Evolutionary conservation across 2,888 invertebrate species (phyloP).

Genomic region (Smittia aterrima): DNA sequence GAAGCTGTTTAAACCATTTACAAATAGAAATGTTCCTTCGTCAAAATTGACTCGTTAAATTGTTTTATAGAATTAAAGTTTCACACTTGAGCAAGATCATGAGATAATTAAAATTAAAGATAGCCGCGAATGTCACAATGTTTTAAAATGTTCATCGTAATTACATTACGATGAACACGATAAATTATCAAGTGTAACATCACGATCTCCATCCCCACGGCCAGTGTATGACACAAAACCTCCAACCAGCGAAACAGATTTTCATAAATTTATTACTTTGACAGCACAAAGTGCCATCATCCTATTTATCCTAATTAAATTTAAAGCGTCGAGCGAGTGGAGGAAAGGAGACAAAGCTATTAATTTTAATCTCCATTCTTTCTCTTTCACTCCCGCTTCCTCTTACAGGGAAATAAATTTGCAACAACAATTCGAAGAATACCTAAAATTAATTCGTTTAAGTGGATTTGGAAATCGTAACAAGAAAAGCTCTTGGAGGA

Average conservation of each 20-base stretch:
- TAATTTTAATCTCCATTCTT: conserved; percentile 32
- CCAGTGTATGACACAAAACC: not conserved
- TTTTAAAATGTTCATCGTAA: not conserved
- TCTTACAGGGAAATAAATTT: conserved; percentile 32
- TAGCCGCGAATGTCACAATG: not conserved
- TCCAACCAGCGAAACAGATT: conserved; percentile 16
- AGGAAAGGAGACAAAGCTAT: not conserved
- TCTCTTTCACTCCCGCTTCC: not conserved
- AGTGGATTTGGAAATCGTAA: conserved; percentile 26
- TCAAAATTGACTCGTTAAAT: no score
- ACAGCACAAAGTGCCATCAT: conserved; percentile 23
- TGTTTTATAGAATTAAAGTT: no score
- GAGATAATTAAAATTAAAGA: not conserved
- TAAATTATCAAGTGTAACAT: not conserved
- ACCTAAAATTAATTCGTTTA: conserved; percentile 37
- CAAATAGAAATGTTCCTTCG: conserved; percentile 8
- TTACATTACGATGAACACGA: not conserved
- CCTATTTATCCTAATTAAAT: conserved; percentile 22
- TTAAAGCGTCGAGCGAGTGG: conserved; percentile 7
- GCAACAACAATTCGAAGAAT: conserved; percentile 12
- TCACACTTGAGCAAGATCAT: no score
- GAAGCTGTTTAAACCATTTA: not conserved
- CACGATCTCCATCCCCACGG: not conserved
- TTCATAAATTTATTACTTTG: conserved; percentile 30
- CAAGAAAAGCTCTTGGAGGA: not conserved